Conservation (phyloP, 2,113 vertebrate genomes). For the Aldabrachelys gigantea region DNA sequence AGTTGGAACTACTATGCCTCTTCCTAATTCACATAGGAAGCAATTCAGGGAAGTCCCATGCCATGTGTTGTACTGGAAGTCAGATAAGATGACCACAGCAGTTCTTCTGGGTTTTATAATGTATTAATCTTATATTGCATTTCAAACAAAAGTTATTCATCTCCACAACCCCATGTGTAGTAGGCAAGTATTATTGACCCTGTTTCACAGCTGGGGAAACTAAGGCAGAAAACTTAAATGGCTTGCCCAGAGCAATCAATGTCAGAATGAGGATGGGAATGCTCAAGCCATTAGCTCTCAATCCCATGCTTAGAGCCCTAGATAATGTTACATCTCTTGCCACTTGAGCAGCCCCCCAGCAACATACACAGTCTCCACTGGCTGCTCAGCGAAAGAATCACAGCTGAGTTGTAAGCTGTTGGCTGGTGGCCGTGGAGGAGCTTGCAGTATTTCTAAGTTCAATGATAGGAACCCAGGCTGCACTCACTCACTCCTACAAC, state of each 20-base stretch:
- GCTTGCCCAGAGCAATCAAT: neutral
- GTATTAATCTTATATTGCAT: neutral
- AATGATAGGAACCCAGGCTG: rapidly evolving
- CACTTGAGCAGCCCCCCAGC: neutral
- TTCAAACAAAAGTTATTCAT: neutral
- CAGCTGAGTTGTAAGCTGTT: neutral
- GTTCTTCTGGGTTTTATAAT: neutral
- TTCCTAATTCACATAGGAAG: neutral
- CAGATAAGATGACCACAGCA: neutral
- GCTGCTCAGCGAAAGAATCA: neutral
- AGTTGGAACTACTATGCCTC: neutral
- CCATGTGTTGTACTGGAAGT: neutral
- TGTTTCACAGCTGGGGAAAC: neutral
- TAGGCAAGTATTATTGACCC: neutral
- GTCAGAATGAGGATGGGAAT: neutral
- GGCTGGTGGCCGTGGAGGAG: neutral
- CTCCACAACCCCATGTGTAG: neutral
- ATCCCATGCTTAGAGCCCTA: neutral
- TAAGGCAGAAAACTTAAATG: neutral
- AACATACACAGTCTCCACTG: neutral
- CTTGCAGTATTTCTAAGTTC: neutral
- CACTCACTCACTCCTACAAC: neutral
- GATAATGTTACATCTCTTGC: neutral
- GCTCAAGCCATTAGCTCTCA: neutral
- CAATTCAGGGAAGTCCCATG: neutral